Evolutionary conservation across 2,113 vertebrate species (phyloP), one percentile per base, ranked within the genome.

Genomic region (Perca fluviatilis): DNA sequence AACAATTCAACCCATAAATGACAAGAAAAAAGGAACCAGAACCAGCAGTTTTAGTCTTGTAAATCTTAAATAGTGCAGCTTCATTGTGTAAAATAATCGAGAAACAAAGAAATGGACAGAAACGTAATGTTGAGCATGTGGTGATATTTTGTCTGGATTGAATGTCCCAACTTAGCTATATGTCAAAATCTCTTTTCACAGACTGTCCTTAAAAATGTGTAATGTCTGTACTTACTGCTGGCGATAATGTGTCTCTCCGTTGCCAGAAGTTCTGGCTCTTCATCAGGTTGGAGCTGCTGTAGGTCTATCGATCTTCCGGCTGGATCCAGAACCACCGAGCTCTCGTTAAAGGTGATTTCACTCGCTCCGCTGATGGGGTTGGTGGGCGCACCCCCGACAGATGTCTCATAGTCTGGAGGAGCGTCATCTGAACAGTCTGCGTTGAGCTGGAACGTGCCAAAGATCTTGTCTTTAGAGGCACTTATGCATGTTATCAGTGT

Each of bases 281-380:
- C 50, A 0, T 98, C 95, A 36, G 95, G 95, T 77, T 96, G 93
- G 65, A 97, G 94, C 47, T 96, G 97, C 15, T 97, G 93, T 36
- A 95, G 95, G 43, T 95, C 96, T 57, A 96, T 90, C 5, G 86
- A 92, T 79, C 96, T 94, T 7, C 95, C 95, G 0, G 95, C 88
- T 5, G 96, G 92, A 79, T 99, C 97, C 90, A 98, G 85, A n/a
- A 94, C 96, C 90, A 98, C 95, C 0, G 97, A 97, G 86, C 97
- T 99, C 89, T 99, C 97, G 0, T 97, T 97, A 50, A 98, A 94
- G 0, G 97, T 98, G 6, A 95, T 95, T 62, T 99, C 97, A 0
- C 97, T 99, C 11, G 97, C 97, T 1, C 96, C 97, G 0, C 97
- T 98, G 93, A 97, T 96, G 86, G 96, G 95, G 92, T 97, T 97